A percentile compares a stretch with the other conserved stretches of the same genome.
phyloP scores from a whole-genome alignment of 2,797 vertebrate species.

The Tolypeutes matacus region DNA sequence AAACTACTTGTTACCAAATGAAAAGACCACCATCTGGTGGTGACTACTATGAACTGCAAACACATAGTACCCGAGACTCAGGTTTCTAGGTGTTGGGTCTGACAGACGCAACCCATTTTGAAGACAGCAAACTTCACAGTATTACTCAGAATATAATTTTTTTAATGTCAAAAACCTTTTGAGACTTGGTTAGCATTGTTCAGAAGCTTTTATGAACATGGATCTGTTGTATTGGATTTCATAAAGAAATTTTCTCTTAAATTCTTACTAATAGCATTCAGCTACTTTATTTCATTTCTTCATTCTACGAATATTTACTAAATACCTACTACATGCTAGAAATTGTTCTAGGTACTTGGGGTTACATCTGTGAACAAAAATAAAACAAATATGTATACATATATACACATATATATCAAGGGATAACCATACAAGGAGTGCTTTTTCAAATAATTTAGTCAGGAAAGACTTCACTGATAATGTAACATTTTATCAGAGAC shows the following conservation, averaged over 20 bases:
- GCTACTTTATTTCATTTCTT: neutral
- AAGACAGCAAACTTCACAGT: neutral
- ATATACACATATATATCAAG: neutral
- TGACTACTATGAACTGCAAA: slow-evolving; percentile 57
- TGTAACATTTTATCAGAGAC: neutral
- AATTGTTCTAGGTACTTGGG: neutral
- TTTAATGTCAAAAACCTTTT: neutral
- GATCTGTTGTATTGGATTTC: neutral
- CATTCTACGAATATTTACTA: slow-evolving; percentile 1
- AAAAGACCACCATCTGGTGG: slow-evolving; percentile 76
- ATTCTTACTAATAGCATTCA: slow-evolving; percentile 1
- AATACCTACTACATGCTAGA: neutral
- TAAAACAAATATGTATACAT: neutral
- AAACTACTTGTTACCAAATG: neutral
- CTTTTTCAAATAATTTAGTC: slow-evolving; percentile 35
- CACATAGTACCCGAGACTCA: neutral
- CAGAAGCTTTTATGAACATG: slow-evolving; percentile 15
- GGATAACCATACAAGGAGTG: neutral
- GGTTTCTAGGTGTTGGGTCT: neutral
- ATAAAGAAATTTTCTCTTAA: slow-evolving; percentile 44
- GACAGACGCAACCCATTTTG: slow-evolving; percentile 21
- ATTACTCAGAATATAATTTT: neutral
- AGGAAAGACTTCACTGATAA: slow-evolving; percentile 10
- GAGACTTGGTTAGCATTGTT: neutral
- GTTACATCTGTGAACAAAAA: slow-evolving; percentile 25